A percentile compares a stretch with the other conserved stretches of the same genome.
Conservation (phyloP, 2,797 vertebrate genomes). For the Gambelia wislizenii region DNA sequence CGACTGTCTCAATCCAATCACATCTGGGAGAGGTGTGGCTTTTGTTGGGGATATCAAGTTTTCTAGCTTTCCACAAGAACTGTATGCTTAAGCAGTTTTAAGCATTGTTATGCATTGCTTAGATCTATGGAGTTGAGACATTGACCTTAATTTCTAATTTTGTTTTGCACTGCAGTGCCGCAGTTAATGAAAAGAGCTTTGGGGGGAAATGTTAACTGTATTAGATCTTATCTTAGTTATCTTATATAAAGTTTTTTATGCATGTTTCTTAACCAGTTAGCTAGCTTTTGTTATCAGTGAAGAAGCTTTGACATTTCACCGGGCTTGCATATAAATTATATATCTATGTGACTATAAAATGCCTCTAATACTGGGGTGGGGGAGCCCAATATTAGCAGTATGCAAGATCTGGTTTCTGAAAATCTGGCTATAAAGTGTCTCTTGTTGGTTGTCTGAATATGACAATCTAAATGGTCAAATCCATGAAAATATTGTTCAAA, state of each 20-base stretch:
- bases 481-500: not conserved
- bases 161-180: not conserved
- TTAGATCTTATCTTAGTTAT: not conserved
- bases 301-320: not conserved
- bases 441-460: not conserved
- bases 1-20: constrained; percentile 26
- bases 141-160: not conserved
- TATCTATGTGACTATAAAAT: not conserved
- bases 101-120: not conserved
- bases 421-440: not conserved
- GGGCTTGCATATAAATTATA: not conserved
- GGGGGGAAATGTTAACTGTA: accelerated
- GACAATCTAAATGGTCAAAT: not conserved
- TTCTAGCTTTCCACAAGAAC: not conserved
- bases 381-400: not conserved
- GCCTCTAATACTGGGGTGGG: no score
- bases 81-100: accelerated
- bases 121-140: accelerated
- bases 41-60: accelerated
- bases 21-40: not conserved
- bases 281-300: not conserved
- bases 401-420: not conserved
- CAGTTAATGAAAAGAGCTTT: no score
- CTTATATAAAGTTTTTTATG: not conserved
- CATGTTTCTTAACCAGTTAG: no score